Evolutionary conservation across 2,888 invertebrate species (phyloP), one percentile per base, ranked within the genome.

Genomic region (Nemurella pictetii): DNA sequence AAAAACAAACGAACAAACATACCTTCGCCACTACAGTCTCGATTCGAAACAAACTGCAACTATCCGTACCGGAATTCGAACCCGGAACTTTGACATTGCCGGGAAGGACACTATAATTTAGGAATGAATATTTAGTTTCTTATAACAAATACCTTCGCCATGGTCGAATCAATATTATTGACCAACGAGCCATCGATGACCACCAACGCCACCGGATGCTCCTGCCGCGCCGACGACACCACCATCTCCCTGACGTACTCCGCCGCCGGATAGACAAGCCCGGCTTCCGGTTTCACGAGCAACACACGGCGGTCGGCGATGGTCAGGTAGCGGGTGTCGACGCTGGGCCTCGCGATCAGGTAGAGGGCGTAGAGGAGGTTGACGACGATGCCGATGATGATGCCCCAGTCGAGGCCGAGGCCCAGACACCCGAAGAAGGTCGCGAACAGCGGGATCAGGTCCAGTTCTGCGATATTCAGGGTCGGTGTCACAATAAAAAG

Each of bases 191-290:
- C 87, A 73, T 87, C 85, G 29, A 87, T 25, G n/a, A 87, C 75
- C 73, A 87, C 87, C 25, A 89, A 86, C 20, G 88, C 85, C 27
- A 87, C 87, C 0, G 87, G 87, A 12, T 87, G 87, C 29, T 87
- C 85, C 7, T 86, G 83, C 7, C 85, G 82, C 80, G 88, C 88
- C 28, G 87, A 86, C 26, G 88, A 89, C 85, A 92, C 89, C 83
- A 93, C 89, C 26, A 88, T 88, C 86, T 91, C 91, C 80, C 93
- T 90, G 88, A 97, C 91, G 91, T 93, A 94, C 91, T 96, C 96
- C 0, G 96, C 95, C 2, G 96, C 94, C n/a, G 96, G 95, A 91
- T 96, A 97, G 85, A 94, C 92, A 83, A 97, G 91, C 88, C 94
- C 94, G 87, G 95, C 94, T 89, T 94, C 94, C 83, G 96, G 94